Evolutionary conservation across 64 coral and sea anemone genomes (phyloP).

Genomic region (Actinia tenebrosa): DNA sequence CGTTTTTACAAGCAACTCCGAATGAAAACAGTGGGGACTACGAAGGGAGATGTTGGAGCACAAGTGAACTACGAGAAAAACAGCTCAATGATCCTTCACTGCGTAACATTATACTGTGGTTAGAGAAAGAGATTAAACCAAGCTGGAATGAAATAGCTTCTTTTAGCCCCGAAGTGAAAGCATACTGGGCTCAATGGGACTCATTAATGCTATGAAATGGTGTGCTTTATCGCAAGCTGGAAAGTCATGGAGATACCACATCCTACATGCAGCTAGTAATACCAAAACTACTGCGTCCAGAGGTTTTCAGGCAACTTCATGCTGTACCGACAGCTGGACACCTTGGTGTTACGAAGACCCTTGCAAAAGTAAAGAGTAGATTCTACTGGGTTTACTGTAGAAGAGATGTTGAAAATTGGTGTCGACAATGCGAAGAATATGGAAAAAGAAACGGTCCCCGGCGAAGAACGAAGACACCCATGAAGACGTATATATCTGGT

Average conservation of each 20-base stretch:
- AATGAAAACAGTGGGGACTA: too few species aligned
- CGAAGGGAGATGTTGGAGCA: background rate
- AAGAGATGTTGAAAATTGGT: conserved; percentile 16
- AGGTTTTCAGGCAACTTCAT: background rate
- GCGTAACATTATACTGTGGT: background rate
- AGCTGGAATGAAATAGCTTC: background rate
- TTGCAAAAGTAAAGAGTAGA: background rate
- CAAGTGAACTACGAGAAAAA: background rate
- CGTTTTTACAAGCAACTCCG: background rate
- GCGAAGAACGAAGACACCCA: background rate
- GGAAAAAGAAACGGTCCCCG: background rate
- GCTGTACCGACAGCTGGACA: conserved; percentile 2
- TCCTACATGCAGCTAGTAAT: background rate
- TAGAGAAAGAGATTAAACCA: background rate
- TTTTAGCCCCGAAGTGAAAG: background rate
- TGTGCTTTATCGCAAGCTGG: conserved; percentile 41
- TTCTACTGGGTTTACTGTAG: background rate
- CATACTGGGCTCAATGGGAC: conserved; percentile 19
- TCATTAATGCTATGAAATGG: background rate
- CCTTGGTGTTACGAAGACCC: background rate
- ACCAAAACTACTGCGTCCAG: background rate
- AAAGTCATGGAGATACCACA: background rate
- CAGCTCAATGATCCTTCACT: background rate
- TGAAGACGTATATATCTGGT: background rate
- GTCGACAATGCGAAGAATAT: conserved; percentile 17